Evolutionary conservation across 2,113 vertebrate genomes (phyloP), one percentile per base, ranked within the genome.

Genomic region (Sciurus niger): DNA sequence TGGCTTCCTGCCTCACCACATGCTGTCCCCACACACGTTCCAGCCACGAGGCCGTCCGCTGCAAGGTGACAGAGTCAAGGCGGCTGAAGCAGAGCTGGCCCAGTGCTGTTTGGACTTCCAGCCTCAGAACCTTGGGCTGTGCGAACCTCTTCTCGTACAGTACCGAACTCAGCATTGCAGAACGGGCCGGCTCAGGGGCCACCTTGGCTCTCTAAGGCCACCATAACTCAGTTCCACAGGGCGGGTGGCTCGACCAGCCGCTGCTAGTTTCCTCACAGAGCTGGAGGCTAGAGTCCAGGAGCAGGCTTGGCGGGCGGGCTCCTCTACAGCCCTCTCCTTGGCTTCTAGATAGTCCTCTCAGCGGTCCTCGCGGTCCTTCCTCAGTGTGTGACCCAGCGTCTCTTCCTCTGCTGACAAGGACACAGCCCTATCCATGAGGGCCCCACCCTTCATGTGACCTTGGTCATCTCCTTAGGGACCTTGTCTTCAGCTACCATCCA

Each of bases 221-320:
- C 14, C 0, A 6, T 34, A 6, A 40, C n/a, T 10, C 22, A 25
- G 0, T 25, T 9, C 37, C 32, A n/a, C 1, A 43, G 37, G 6
- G 4, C 4, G 60, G 63, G 63, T 4, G 67, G 67, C 67, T n/a
- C 16, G 2, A 1, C 16, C 34, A 17, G 34, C 32, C 2, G 34
- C 67, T n/a, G 17, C 17, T 32, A 0, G 34, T n/a, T 17, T 34
- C n/a, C 67, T 70, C 67, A n/a, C 67, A 70, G 34, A 2, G 34
- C 67, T n/a, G 67, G 67, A n/a, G 67, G 34, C 34, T 70, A 32
- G 6, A 8, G 67, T 16, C 67, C 67, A n/a, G 14, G 67, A 68
- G 14, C 67, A 70, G 67, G 16, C 16, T 6, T 22, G 20, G 67
- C 16, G 7, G 32, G 32, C 16, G 20, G 32, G 32, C 32, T 70